Conservation (phyloP, 1,140 invertebrate genomes). For the Sitobion miscanthi region DNA sequence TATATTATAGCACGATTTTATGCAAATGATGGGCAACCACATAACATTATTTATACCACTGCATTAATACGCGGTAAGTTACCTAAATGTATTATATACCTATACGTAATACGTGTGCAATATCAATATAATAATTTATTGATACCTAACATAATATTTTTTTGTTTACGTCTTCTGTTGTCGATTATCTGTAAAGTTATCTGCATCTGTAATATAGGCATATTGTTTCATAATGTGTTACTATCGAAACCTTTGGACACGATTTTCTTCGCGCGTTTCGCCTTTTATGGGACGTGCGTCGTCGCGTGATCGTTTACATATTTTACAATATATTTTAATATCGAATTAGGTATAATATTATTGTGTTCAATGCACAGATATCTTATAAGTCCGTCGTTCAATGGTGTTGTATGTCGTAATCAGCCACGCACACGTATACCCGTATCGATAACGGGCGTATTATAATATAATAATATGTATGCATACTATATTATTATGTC, state of each 20-base stretch:
- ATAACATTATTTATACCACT: not conserved
- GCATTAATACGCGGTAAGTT: not conserved
- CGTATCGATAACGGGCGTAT: not conserved
- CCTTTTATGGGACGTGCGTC: not conserved
- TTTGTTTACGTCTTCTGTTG: not conserved
- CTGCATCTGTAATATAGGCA: not conserved
- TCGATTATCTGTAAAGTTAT: not conserved
- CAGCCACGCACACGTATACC: not conserved
- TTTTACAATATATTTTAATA: not conserved
- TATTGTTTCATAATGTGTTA: not conserved
- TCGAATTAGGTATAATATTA: not conserved
- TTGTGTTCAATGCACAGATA: not conserved
- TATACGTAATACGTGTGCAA: not conserved
- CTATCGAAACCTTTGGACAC: not conserved
- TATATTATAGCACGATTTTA: not conserved
- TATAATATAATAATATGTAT: not conserved
- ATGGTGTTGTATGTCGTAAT: not conserved
- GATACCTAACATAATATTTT: not conserved
- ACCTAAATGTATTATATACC: not conserved
- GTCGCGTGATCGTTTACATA: not conserved
- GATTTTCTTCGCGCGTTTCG: not conserved
- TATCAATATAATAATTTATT: not conserved
- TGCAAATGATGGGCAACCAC: not conserved
- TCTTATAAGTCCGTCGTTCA: not conserved
- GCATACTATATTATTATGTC: no score